phyloP scores from a whole-genome alignment of 2,113 vertebrate species.

The Silurus meridionalis region DNA sequence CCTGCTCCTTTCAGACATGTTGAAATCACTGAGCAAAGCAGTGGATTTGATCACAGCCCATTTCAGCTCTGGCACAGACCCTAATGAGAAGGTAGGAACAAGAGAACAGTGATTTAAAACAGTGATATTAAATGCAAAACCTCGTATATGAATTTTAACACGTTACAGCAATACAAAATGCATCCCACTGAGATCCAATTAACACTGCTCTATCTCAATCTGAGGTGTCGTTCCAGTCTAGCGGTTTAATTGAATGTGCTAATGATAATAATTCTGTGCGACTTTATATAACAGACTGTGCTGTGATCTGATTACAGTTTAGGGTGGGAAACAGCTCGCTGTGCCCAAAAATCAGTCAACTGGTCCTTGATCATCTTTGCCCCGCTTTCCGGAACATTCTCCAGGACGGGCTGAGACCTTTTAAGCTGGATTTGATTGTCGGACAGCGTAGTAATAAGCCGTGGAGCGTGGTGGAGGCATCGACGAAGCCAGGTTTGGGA shows the following conservation, averaged over 20 bases:
- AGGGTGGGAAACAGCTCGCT: constrained; percentile 89
- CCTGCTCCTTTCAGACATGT: constrained; percentile 71
- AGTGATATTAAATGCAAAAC: not conserved
- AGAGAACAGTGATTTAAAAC: not conserved
- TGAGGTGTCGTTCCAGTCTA: not conserved
- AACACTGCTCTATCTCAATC: not conserved
- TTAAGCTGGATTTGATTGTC: constrained; percentile 87
- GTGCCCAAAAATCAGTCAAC: constrained; percentile 85
- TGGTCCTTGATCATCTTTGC: constrained; percentile 91
- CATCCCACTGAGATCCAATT: constrained; percentile 8
- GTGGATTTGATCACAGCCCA: constrained; percentile 92
- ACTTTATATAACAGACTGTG: not conserved
- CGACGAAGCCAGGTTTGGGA: constrained; percentile 81
- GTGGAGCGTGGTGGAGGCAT: constrained; percentile 90
- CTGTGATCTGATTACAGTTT: constrained; percentile 72
- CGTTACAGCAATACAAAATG: not conserved
- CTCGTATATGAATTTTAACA: not conserved
- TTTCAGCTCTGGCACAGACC: constrained; percentile 89
- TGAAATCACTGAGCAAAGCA: constrained; percentile 87
- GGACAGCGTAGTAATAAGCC: constrained; percentile 86
- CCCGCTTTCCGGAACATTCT: constrained; percentile 86
- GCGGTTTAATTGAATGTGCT: not conserved
- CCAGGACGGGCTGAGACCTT: constrained; percentile 86
- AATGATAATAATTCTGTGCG: not conserved
- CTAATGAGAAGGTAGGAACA: constrained; percentile 84